A percentile compares a stretch with the other conserved stretches of the same genome.
Conservation (phyloP, 2,113 vertebrate species). For the Hucho hucho region DNA sequence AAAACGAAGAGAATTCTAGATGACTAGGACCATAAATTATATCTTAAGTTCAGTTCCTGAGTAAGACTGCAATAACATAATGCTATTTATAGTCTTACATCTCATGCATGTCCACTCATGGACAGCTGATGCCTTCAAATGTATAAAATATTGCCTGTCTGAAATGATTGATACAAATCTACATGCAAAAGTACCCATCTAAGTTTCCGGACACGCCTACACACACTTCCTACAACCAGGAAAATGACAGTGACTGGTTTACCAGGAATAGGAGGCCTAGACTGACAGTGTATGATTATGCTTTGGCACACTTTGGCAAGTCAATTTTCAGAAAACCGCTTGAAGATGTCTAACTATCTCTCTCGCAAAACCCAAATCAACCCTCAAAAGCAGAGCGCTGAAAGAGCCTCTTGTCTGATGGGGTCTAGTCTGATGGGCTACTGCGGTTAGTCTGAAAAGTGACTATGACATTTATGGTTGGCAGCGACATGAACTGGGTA, state of each 20-base stretch:
- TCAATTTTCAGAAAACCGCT: not conserved
- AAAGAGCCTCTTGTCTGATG: not conserved
- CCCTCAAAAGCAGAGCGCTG: not conserved
- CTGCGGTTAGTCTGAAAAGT: slow-evolving; percentile 7
- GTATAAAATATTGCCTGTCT: not conserved
- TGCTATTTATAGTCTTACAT: not conserved
- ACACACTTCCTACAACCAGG: not conserved
- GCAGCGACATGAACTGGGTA: no score
- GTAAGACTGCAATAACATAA: not conserved
- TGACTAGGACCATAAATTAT: not conserved
- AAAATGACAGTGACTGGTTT: not conserved
- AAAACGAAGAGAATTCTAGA: no score
- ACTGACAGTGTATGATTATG: not conserved
- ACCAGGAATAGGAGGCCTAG: not conserved
- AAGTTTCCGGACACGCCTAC: not conserved
- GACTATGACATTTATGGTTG: no score
- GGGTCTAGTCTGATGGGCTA: not conserved
- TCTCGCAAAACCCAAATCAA: slow-evolving; percentile 8
- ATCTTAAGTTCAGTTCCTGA: not conserved
- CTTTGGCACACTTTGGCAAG: not conserved
- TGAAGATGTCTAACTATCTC: slow-evolving; percentile 4
- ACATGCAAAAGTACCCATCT: not conserved
- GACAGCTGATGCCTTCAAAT: not conserved
- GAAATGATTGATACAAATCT: not conserved
- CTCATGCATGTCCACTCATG: not conserved